phyloP scores from a whole-genome alignment of 2,113 vertebrate genomes.

The Toxotes chatareus region DNA sequence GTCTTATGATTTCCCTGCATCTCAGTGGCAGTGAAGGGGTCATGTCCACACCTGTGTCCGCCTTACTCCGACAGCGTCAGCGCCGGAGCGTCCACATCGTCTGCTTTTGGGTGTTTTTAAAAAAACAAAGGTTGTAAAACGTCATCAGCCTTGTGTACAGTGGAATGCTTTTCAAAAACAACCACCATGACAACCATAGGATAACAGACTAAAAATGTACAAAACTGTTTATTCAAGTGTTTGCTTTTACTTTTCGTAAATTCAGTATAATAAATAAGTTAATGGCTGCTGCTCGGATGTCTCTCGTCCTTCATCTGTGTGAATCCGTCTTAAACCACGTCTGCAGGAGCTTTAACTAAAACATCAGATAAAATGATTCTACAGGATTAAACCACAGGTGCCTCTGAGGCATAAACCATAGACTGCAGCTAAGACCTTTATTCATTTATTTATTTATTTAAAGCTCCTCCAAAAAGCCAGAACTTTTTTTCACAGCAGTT shows the following conservation, averaged over 20 bases:
- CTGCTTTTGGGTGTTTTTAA: conserved; percentile 65
- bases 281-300: conserved; percentile 76
- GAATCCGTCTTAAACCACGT: too few relatives aligned
- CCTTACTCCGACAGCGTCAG: conserved; percentile 50
- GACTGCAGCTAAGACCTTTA: too few relatives aligned
- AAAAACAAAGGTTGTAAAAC: conserved; percentile 39
- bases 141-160: conserved; percentile 80
- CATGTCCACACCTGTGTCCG: conserved; percentile 43
- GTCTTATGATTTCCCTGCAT: conserved; percentile 34
- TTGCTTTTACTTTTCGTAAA: conserved; percentile 88
- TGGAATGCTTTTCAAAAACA: conserved; percentile 72
- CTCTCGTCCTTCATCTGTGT: background rate
- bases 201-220: conserved; percentile 81
- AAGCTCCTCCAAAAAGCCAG: too few relatives aligned
- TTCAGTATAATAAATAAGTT: conserved; percentile 88
- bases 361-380: too few relatives aligned
- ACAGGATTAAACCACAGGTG: too few relatives aligned
- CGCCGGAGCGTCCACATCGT: conserved; percentile 56
- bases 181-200: conserved; percentile 31
- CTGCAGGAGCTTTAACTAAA: too few relatives aligned
- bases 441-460: too few relatives aligned
- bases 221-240: conserved; percentile 87
- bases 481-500: too few relatives aligned
- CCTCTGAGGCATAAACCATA: too few relatives aligned
- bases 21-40: conserved; percentile 55